Evolutionary conservation across 2,888 invertebrate species (phyloP), one percentile per base, ranked within the genome.

Genomic region (Amaurobius ferox): DNA sequence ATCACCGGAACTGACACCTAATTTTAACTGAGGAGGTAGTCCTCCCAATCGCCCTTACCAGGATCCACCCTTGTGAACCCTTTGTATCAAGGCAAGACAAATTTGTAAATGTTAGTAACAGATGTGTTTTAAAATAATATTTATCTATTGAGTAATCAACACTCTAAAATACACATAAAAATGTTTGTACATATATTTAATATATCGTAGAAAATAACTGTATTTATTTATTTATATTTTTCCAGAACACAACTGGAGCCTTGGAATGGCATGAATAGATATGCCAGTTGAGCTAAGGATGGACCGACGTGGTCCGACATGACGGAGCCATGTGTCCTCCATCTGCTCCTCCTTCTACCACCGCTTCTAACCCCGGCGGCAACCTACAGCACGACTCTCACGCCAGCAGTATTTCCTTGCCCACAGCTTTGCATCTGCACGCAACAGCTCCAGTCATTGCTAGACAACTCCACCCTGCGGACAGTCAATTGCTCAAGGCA

Each of bases 401-500:
- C n/a, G 7, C 35, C 66, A 1, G 3, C 26, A 64, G 16, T 30
- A 32, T 30, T 32, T 28, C 64, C 23, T n/a, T 79, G 79, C 28
- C 79, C 79, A 35, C 26, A 3, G 6, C 70, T 67, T n/a, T 79
- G 73, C 74, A 23, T n/a, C 61, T 79, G 73, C 62, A 9, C 61
- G 16, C 61, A 29, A 19, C 39, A 23, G 55, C 70, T 13, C 13
- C 67, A 35, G 39, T 28, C 29, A 23, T 64, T 77, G 13, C 87
- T 88, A n/a, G 40, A 39, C 78, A 88, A 19, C 66, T 77, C 61
- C 11, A 81, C 80, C 28, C 83, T 89, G 19, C 81, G 74, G 26
- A 91, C 90, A 0, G 90, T 91, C 9, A 90, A 92, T 88, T 92
- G 92, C 83, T 90, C 91, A 0, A 88, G 88, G 9, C 83, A 80